These are phyloP conservation scores for Myopa testacea DNA, from an alignment of 2,888 invertebrate species.

Conservation along the genomic window DNA sequence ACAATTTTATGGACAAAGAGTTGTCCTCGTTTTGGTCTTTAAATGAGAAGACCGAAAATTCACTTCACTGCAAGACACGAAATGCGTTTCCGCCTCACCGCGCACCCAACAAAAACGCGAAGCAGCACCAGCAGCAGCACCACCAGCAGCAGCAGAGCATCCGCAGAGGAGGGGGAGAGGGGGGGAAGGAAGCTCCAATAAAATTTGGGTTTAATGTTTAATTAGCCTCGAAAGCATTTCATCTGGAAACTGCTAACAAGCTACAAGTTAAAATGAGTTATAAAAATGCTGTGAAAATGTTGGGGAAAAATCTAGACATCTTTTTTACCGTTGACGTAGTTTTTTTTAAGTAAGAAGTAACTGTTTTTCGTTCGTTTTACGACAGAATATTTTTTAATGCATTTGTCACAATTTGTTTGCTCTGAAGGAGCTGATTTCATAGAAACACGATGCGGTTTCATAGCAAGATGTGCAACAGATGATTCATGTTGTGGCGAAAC, in stretches of 20 bases:
- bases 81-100: conserved; percentile 25
- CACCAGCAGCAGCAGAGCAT: background rate
- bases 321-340: no score
- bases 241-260: conserved; percentile 27
- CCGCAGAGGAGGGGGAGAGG: background rate
- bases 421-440: no score
- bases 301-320: background rate
- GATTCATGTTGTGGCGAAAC: no score
- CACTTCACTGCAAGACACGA: conserved; percentile 13
- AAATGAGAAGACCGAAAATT: background rate
- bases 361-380: no score
- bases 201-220: conserved; percentile 15
- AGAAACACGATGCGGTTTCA: no score
- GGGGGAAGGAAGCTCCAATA: background rate
- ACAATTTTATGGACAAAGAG: no score
- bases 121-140: background rate
- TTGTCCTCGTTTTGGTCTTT: no score
- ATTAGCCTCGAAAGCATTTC: conserved; percentile 31
- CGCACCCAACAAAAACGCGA: background rate
- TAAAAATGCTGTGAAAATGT: background rate
- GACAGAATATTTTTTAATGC: no score
- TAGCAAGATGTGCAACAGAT: no score
- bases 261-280: background rate
- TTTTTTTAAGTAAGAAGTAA: no score
- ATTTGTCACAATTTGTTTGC: no score